Base-by-base conservation (phyloP, 1,140 invertebrate genomes). In the Drosophila cardini region DNA sequence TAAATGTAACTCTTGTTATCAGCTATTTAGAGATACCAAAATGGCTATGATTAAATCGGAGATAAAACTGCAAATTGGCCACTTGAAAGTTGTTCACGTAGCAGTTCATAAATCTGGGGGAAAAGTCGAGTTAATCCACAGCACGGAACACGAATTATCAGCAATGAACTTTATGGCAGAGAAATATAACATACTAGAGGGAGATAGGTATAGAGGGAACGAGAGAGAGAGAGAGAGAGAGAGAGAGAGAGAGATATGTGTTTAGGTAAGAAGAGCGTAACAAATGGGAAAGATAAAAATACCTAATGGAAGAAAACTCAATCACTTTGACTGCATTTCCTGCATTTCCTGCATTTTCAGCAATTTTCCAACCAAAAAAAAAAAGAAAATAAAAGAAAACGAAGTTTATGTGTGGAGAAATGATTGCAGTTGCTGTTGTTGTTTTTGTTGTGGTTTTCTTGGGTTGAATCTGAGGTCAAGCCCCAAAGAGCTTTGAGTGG, bases 321-420 rank as follows among this genome's bases (percentile, higher is more conserved):
- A 68, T 67, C 53, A 67, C 26, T 57, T 30, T 34, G 21, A 50
- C 53, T 58, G 55, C 21, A 50, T 68, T 68, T 68, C 53, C 53
- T 21, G 34, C 32, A 40, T 58, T 60, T 68, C 15, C 65, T 60
- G 34, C 45, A 58, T 42, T 58, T 62, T 15, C n/a, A 21, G 16
- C 11, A 36, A 43, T 26, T 26, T 26, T 26, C 21, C 21, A 26
- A 2, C 21, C 21, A 26, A 26, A 26, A 26, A 26, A 1, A 26
- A 26, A 26, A 26, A 26, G 4, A 26, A 26, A 26, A 26, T 3
- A 26, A 30, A 16, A 40, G n/a, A 43, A 32, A 63, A 52, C 36
- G 11, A n/a, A 26, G 50, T 18, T 46, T 72, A 11, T 40, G 18
- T 48, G 18, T 38, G 15, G 8, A 48, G 32, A 42, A 65, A 57